Conservation (phyloP, 1,140 invertebrate genomes). For the Caenorhabditis latens region DNA sequence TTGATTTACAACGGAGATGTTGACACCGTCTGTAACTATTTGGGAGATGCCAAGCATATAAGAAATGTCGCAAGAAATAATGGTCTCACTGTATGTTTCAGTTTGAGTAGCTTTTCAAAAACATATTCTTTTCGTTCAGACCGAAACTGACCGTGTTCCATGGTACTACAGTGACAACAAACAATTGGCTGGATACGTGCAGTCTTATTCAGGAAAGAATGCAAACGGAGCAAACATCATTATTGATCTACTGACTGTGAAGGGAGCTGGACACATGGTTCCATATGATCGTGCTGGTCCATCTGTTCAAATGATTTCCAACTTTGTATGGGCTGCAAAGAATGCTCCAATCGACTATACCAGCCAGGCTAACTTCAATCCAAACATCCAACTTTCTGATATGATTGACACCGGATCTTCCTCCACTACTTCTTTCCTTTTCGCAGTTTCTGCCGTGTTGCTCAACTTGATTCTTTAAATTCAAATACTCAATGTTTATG, state of each 20-base stretch:
- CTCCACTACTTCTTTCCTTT: not conserved
- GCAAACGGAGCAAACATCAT: conserved; percentile 28
- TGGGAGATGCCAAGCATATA: conserved; percentile 81
- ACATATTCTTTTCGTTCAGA: not conserved
- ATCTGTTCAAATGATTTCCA: conserved; percentile 78
- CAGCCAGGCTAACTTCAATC: conserved; percentile 4
- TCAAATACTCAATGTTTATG: not conserved
- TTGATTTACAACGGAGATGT: conserved; percentile 81
- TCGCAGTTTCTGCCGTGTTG: not conserved
- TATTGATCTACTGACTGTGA: conserved; percentile 67
- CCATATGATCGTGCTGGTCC: conserved; percentile 80
- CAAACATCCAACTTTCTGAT: conserved; percentile 44
- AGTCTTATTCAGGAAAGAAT: conserved; percentile 57
- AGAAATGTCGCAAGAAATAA: conserved; percentile 48
- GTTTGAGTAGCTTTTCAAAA: not conserved
- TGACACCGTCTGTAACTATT: conserved; percentile 81
- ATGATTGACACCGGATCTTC: not conserved
- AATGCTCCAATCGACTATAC: conserved; percentile 38
- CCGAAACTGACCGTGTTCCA: not conserved
- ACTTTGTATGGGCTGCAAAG: conserved; percentile 67
- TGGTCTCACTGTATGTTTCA: conserved; percentile 31
- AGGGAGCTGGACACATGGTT: conserved; percentile 81
- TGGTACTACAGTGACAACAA: conserved; percentile 53
- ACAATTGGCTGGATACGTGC: conserved; percentile 64
- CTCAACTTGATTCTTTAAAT: not conserved